Evolutionary conservation across 2,797 vertebrate species (phyloP), one percentile per base, ranked within the genome.

Genomic region (Sardinella longiceps): DNA sequence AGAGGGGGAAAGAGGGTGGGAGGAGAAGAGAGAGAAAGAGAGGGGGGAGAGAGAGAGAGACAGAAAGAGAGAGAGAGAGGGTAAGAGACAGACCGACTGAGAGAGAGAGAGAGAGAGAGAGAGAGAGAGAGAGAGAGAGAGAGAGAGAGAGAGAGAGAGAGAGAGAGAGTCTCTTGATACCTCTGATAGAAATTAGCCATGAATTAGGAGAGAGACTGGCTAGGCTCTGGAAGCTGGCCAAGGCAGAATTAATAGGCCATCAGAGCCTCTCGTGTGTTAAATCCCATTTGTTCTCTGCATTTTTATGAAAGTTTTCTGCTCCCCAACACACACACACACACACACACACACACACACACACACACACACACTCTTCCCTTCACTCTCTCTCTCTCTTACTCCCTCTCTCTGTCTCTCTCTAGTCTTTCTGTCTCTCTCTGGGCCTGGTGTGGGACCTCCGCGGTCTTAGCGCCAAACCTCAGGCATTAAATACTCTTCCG

Each of bases 201-300:
- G 96, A 98, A 97, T 97, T 98, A 97, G 95, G 93, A 95, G 95
- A 94, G 96, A 96, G 95, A 95, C 95, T 92, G 93, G 92, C 95
- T 96, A 95, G 92, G 95, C 96, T 95, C 70, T 98, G 97, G 97
- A 97, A 92, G 93, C 90, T 90, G 93, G 97, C 97, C 97, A 98
- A 94, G 94, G 90, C 93, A 93, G 96, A 98, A 97, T 97, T 97
- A 98, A 98, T 97, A 97, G 97, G 96, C 96, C 96, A 96, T 97
- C 95, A 95, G 94, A 95, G 95, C 96, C 96, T 97, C 96, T 93
- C 93, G 97, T 96, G 96, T 96, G 96, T 96, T 97, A 96, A 97
- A 97, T 97, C 96, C 96, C 96, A 97, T 97, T 97, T 97, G 96
- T 96, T 96, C 94, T 86, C 91, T 92, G 92, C 94, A 94, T 94